A percentile compares a stretch with the other conserved stretches of the same genome.
phyloP scores from a whole-genome alignment of 2,888 invertebrate species.

The Auanema freiburgensis region DNA sequence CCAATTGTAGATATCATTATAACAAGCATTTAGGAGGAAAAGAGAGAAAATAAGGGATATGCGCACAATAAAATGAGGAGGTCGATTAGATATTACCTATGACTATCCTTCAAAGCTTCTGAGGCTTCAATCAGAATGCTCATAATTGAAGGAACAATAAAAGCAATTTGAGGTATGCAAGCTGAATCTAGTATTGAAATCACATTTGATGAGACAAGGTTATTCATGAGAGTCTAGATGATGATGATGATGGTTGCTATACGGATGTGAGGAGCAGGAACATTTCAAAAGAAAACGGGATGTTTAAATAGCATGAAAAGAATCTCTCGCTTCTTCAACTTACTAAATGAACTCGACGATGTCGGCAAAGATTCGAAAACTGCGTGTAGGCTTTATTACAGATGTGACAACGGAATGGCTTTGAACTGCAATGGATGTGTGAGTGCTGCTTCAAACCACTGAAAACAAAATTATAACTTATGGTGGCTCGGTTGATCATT shows the following conservation, averaged over 20 bases:
- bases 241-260: too few species aligned
- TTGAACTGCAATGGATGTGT: conserved; percentile 91
- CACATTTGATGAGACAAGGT: too few species aligned
- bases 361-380: conserved; percentile 98
- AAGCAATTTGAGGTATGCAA: too few species aligned
- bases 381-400: conserved; percentile 98
- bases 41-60: conserved; percentile 1
- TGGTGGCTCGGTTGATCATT: too few species aligned
- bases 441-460: conserved; percentile 98
- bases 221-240: too few species aligned
- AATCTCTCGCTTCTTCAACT: conserved; percentile 16
- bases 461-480: conserved; percentile 21
- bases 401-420: conserved; percentile 81
- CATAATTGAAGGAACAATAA: not conserved
- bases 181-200: too few species aligned
- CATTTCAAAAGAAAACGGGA: not conserved
- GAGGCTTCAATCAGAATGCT: not conserved
- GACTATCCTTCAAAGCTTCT: conserved; percentile 11
- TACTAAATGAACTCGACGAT: conserved; percentile 96
- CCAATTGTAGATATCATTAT: conserved; percentile 4
- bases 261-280: too few species aligned
- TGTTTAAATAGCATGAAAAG: not conserved
- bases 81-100: too few species aligned
- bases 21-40: conserved; percentile 8
- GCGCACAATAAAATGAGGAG: not conserved